Percentiles rank a stretch among this genome's conserved stretches.
phyloP scores from a whole-genome alignment of 2,113 vertebrate species.

The Prietella phreatophila region DNA sequence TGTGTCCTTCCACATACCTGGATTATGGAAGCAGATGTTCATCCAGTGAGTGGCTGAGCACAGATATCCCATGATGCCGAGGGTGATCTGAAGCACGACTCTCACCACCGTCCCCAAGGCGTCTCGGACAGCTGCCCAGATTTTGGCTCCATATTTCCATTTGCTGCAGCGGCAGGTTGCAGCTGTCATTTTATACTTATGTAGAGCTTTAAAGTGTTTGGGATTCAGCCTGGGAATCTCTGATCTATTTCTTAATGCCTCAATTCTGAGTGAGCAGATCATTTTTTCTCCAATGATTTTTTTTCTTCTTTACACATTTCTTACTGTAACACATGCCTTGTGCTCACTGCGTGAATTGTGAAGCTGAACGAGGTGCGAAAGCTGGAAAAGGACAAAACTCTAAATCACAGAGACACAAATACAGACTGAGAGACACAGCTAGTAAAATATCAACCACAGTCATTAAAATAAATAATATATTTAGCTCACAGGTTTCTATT shows the following conservation, averaged over 20 bases:
- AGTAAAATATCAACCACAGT: not conserved
- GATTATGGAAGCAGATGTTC: constrained; percentile 8
- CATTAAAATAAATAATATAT: too few species aligned
- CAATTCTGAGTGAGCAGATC: not conserved
- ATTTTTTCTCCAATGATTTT: not conserved
- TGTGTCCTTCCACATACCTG: not conserved
- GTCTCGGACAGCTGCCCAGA: not conserved
- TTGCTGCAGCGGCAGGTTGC: not conserved
- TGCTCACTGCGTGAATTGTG: not conserved
- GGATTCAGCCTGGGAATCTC: not conserved
- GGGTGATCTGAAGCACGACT: not conserved
- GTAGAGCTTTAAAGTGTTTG: not conserved
- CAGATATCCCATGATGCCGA: not conserved
- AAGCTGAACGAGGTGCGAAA: not conserved
- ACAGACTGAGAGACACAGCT: not conserved
- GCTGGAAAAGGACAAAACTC: not conserved
- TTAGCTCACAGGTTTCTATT: too few species aligned
- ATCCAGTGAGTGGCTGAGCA: not conserved
- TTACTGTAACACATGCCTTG: not conserved
- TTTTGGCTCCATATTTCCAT: not conserved
- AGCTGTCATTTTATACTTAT: not conserved
- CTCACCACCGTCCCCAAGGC: not conserved
- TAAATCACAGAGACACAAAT: not conserved
- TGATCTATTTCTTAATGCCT: too few species aligned
- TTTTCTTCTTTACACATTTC: not conserved